A percentile compares a stretch with the other conserved stretches of the same genome.
Evolutionary conservation across 2,113 vertebrate species (phyloP).

Genomic region (Mormyrus lacerda): DNA sequence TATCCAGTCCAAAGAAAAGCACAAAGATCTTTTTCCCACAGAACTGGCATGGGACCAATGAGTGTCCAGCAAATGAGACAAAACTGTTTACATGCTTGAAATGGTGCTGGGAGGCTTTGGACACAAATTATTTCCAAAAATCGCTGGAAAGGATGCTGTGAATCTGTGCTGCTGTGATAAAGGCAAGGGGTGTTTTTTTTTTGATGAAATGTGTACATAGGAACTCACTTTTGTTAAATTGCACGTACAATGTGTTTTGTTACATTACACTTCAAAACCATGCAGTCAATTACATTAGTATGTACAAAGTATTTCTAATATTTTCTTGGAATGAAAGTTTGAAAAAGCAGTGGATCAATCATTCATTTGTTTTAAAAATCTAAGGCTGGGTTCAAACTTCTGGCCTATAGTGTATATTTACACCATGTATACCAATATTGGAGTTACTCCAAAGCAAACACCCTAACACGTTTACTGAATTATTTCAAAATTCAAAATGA

Average conservation of each 20-base stretch:
- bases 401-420: not conserved
- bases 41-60: not conserved
- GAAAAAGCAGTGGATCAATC: not conserved
- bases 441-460: not conserved
- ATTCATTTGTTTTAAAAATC: not conserved
- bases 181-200: not conserved
- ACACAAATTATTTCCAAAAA: not conserved
- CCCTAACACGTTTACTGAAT: conserved; percentile 7
- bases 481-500: not conserved
- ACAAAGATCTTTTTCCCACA: not conserved
- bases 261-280: not conserved
- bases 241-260: not conserved
- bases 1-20: not conserved
- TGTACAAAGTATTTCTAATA: not conserved
- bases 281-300: not conserved
- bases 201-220: not conserved
- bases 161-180: too few species aligned
- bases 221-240: not conserved
- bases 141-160: not conserved
- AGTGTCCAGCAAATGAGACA: too few species aligned
- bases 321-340: not conserved
- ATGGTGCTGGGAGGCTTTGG: not conserved
- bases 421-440: not conserved
- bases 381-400: not conserved
- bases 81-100: too few species aligned